Percentiles rank a stretch among this genome's conserved stretches.
phyloP scores from a whole-genome alignment of 2,113 vertebrate species.

The Cynocephalus volans region DNA sequence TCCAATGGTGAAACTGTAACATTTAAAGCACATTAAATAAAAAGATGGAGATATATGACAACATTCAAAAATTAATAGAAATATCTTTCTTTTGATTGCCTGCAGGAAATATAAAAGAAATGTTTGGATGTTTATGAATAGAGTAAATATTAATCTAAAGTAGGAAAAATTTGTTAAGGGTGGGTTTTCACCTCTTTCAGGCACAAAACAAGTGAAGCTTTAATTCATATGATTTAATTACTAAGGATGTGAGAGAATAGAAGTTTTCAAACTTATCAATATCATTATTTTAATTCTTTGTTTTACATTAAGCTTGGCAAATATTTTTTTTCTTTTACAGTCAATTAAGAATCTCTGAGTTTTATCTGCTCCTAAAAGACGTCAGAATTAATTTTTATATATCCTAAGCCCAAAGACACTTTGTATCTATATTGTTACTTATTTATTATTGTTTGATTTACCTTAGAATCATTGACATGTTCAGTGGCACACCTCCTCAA shows the following conservation, averaged over 20 bases:
- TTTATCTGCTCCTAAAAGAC: background rate
- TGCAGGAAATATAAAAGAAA: conserved; percentile 1
- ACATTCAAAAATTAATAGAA: background rate
- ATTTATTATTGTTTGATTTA: background rate
- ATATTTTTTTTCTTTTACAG: conserved; percentile 30
- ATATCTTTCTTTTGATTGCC: background rate
- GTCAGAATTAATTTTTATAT: background rate
- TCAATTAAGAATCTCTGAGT: background rate
- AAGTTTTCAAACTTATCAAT: background rate
- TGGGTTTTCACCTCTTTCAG: background rate
- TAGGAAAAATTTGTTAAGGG: background rate
- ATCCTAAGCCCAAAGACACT: background rate
- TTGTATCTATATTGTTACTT: background rate
- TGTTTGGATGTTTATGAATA: background rate
- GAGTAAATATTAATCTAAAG: background rate
- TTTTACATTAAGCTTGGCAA: background rate
- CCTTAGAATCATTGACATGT: background rate
- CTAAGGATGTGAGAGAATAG: background rate
- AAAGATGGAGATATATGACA: background rate
- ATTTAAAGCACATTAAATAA: conserved; percentile 51
- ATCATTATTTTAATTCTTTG: background rate
- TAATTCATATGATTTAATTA: background rate
- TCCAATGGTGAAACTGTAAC: conserved; percentile 66
- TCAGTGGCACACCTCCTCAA: background rate
- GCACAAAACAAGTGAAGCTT: background rate